Conservation (phyloP, 2,888 invertebrate species). For the Chironomus tentans region DNA sequence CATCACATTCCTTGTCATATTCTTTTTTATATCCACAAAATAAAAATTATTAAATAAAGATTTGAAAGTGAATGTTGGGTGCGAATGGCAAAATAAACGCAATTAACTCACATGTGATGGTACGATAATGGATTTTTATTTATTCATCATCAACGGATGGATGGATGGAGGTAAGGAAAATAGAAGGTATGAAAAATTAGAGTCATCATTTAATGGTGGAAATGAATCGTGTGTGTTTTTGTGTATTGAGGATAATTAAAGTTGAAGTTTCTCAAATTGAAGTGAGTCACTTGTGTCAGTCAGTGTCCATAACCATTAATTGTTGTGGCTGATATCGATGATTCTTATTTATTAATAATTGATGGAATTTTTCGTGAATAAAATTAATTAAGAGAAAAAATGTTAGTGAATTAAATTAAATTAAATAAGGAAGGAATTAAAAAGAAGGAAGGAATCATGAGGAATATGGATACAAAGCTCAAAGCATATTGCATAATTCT, state of each 20-base stretch:
- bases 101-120: neutral
- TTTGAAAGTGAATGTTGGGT: neutral
- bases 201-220: neutral
- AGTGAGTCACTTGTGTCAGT: no score
- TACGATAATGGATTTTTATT: neutral
- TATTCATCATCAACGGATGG: neutral
- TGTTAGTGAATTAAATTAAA: neutral
- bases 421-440: neutral
- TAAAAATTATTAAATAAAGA: neutral
- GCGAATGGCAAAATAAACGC: neutral
- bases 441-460: neutral
- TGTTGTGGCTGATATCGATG: no score
- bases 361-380: no score
- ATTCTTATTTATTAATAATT: no score
- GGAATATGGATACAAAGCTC: constrained; percentile 20
- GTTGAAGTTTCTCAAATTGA: no score
- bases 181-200: neutral
- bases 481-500: constrained; percentile 20
- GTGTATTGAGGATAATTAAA: no score
- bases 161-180: neutral
- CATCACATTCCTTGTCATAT: neutral
- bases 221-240: neutral
- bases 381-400: no score
- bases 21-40: neutral
- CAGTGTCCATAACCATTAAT: no score